phyloP scores from a whole-genome alignment of 2,888 invertebrate genomes.

The Baronia brevicornis region DNA sequence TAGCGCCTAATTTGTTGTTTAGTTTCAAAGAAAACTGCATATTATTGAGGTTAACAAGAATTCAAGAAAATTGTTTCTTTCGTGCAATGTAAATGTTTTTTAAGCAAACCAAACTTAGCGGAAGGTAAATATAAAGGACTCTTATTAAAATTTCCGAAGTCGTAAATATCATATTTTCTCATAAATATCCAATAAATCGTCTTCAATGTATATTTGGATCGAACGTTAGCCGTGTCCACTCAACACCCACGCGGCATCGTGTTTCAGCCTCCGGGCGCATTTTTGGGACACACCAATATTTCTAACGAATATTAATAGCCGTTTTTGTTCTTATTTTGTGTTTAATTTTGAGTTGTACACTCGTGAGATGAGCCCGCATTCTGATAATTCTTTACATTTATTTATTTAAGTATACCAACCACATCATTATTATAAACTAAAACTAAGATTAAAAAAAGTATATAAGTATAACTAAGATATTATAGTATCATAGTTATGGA shows the following conservation, averaged over 20 bases:
- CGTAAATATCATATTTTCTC: conserved; percentile 50
- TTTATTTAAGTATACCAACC: too few relatives aligned
- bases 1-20: too few relatives aligned
- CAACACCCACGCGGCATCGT: conserved; percentile 61
- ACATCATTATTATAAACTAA: too few relatives aligned
- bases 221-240: conserved; percentile 45
- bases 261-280: conserved; percentile 70
- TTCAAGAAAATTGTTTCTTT: too few relatives aligned
- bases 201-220: conserved; percentile 38
- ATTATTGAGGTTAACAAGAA: too few relatives aligned
- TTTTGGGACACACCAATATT: conserved; percentile 74
- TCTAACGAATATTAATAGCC: conserved; percentile 73
- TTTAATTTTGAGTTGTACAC: conserved; percentile 44
- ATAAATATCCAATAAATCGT: conserved; percentile 34
- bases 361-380: conserved; percentile 49
- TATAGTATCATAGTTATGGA: too few relatives aligned
- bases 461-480: too few relatives aligned
- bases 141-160: conserved; percentile 40
- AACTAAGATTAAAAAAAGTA: too few relatives aligned
- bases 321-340: conserved; percentile 57
- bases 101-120: too few relatives aligned
- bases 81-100: too few relatives aligned
- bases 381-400: conserved; percentile 38
- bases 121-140: too few relatives aligned
- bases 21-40: too few relatives aligned